Base-by-base conservation (phyloP, 2,113 vertebrate genomes). In the Oncorhynchus clarkii region DNA sequence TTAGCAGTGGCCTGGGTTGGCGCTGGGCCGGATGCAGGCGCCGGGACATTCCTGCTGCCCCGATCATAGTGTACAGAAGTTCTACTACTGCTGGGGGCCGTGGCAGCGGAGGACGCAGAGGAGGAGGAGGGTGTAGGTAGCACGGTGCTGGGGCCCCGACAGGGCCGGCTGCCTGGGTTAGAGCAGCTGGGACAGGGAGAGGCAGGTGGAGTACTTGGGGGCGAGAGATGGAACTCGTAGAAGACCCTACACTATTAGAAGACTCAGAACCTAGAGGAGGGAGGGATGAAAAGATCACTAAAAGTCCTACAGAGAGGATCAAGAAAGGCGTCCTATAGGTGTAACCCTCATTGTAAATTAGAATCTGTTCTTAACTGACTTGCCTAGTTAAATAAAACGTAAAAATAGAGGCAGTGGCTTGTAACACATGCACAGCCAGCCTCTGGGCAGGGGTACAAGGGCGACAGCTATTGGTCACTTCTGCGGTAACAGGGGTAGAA, bases 171-270 rank as follows among this genome's bases (percentile, higher is more conserved):
- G 93, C 85, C 92, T 95, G 92, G 93, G 92, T 87, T 91, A 94
- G 90, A 91, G 86, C 92, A 80, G 94, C 92, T 80, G 94, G 86
- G 70, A 92, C 91, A 72, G 95, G 93, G 86, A 96, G 94, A 88
- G 96, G 93, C 90, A 95, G 94, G 92, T 62, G 59, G 12, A 54
- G 51, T 5, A 54, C 51, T 62, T 96, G 94, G 89, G 93, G 96
- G 81, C 95, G 97, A 89, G 96, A 96, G 49, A 99, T 95, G 71
- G 97, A 99, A 91, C 97, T 97, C 80, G 96, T 96, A 81, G 97
- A 99, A 82, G 98, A 99, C 88, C 96, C 97, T 91, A 99, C 95
- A 89, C 98, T 99, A 93, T 96, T 96, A 95, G 96, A 99, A 82
- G 97, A 99, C 76, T 99, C 98, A 79, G 98, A 99, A 94, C 98